Conservation (phyloP, 2,888 invertebrate species). For the Byasa hedistus region DNA sequence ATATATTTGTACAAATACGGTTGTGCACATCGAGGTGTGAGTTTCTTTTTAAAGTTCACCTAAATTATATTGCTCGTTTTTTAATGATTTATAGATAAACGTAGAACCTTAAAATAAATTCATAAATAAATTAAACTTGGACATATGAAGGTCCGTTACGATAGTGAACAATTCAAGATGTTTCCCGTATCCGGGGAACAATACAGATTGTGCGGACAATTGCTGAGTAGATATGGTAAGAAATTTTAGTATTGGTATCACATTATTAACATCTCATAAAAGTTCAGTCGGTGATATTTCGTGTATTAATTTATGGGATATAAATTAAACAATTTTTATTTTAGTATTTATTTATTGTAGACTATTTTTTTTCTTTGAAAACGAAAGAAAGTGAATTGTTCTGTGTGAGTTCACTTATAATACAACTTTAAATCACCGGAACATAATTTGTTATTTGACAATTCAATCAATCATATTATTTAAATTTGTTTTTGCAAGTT, state of each 20-base stretch:
- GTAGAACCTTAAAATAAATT: background rate
- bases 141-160: background rate
- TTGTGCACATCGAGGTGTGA: background rate
- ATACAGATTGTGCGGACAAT: slow-evolving; percentile 44
- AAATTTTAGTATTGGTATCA: slow-evolving; percentile 19
- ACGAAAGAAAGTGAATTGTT: background rate
- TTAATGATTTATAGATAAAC: background rate
- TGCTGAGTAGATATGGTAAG: slow-evolving; percentile 65
- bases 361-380: background rate
- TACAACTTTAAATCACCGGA: background rate
- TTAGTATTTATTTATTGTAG: no score
- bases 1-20: background rate
- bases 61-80: background rate
- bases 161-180: slow-evolving; percentile 30
- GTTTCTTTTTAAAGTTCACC: background rate
- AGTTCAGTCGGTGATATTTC: no score
- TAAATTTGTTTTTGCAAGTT: background rate
- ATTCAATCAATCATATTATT: background rate
- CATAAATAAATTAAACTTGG: background rate
- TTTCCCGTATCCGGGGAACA: slow-evolving; percentile 37
- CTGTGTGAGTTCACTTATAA: background rate
- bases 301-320: background rate
- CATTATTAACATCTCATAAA: background rate
- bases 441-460: background rate
- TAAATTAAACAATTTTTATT: no score